A percentile compares a stretch with the other conserved stretches of the same genome.
Conservation (phyloP, 2,113 vertebrate species). For the Egretta garzetta region DNA sequence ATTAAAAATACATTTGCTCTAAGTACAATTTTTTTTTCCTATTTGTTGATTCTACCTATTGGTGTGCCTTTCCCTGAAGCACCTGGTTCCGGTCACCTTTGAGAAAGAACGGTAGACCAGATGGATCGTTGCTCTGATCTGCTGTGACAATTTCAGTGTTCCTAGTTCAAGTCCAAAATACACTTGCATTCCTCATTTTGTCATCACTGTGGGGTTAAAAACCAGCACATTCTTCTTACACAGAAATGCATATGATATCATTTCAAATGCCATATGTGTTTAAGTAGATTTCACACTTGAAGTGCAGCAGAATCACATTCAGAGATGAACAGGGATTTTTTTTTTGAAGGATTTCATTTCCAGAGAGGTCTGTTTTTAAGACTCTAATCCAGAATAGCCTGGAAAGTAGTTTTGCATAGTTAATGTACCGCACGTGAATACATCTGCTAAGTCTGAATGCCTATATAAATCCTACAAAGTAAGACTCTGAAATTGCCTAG, state of each 20-base stretch:
- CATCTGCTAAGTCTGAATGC: slow-evolving; percentile 12
- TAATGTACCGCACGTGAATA: neutral
- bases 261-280: neutral
- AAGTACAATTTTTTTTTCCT: neutral
- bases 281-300: neutral
- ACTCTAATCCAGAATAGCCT: slow-evolving; percentile 4
- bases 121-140: neutral
- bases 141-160: neutral
- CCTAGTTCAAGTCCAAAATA: neutral
- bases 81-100: neutral
- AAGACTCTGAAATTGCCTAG: slow-evolving; percentile 3
- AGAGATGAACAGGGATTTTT: neutral
- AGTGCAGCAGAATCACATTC: neutral
- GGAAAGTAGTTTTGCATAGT: slow-evolving; percentile 17
- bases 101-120: neutral
- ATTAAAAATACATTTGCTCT: neutral
- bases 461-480: slow-evolving; percentile 10
- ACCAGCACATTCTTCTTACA: neutral
- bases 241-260: neutral
- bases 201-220: neutral
- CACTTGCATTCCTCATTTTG: neutral
- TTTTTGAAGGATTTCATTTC: neutral
- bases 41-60: neutral
- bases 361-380: slow-evolving; percentile 9
- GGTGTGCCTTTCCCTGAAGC: neutral